Evolutionary conservation across 2,888 invertebrate species (phyloP).

Genomic region (Caenorhabditis japonica): DNA sequence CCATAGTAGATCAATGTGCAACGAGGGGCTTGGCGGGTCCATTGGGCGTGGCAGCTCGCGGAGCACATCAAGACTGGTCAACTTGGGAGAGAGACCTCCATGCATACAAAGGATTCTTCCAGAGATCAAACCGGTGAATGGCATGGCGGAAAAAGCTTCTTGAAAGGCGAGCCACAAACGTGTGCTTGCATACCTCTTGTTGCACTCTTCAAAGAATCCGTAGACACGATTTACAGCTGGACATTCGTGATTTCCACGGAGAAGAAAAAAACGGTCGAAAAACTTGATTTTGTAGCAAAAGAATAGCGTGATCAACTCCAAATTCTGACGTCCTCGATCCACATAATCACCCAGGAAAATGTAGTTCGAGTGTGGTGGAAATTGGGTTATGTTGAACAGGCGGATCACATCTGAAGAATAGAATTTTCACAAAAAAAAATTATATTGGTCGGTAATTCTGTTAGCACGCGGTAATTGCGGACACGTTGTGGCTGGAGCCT

Average conservation of each 20-base stretch:
- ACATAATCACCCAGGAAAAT: conserved; percentile 73
- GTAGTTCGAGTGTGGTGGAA: conserved; percentile 67
- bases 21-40: conserved; percentile 77
- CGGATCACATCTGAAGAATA: conserved; percentile 65
- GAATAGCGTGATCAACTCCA: conserved; percentile 66
- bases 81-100: conserved; percentile 62
- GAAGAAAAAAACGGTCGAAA: conserved; percentile 63
- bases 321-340: conserved; percentile 68
- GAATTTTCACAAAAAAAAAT: not conserved
- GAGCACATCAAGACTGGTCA: conserved; percentile 61
- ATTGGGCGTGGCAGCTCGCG: conserved; percentile 54
- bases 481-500: no score
- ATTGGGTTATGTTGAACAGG: conserved; percentile 64
- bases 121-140: conserved; percentile 63
- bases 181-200: conserved; percentile 62
- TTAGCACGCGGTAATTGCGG: no score
- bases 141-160: conserved; percentile 67
- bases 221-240: conserved; percentile 68
- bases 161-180: conserved; percentile 67
- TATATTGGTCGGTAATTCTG: not conserved
- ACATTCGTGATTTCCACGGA: conserved; percentile 69
- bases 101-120: conserved; percentile 70
- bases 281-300: conserved; percentile 64
- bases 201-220: conserved; percentile 70
- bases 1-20: conserved; percentile 78